These are phyloP conservation scores for Dromaius novaehollandiae DNA, from an alignment of 2,113 vertebrate species.

Conservation along the genomic window DNA sequence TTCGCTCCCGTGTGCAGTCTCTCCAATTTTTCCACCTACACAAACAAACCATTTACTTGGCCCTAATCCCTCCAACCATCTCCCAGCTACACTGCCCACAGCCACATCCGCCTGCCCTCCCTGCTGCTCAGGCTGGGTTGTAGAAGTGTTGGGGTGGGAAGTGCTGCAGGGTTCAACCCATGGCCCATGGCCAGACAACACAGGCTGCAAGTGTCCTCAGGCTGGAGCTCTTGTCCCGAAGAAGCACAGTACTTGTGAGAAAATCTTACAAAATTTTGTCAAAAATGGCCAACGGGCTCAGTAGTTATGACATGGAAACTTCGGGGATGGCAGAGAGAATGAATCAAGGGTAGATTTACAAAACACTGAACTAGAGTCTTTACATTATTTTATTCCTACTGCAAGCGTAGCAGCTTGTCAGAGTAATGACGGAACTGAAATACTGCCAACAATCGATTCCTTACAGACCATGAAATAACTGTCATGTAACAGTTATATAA, in stretches of 20 bases:
- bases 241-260: not conserved
- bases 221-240: not conserved
- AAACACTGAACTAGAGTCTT: not conserved
- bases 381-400: not conserved
- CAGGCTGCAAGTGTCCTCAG: not conserved
- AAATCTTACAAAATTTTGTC: not conserved
- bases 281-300: not conserved
- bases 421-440: not conserved
- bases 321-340: not conserved
- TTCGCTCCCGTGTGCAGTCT: fast-evolving
- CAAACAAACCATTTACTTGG: not conserved
- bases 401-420: not conserved
- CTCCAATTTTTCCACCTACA: not conserved
- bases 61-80: not conserved
- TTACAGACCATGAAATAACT: not conserved
- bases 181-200: not conserved
- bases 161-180: too few relatives aligned
- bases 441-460: not conserved
- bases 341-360: not conserved
- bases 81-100: not conserved
- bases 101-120: not conserved
- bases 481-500: not conserved
- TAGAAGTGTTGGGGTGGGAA: not conserved
- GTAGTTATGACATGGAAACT: not conserved
- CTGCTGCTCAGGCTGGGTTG: not conserved